phyloP scores from a whole-genome alignment of 2,888 invertebrate genomes.

The Diadegma fenestrale region DNA sequence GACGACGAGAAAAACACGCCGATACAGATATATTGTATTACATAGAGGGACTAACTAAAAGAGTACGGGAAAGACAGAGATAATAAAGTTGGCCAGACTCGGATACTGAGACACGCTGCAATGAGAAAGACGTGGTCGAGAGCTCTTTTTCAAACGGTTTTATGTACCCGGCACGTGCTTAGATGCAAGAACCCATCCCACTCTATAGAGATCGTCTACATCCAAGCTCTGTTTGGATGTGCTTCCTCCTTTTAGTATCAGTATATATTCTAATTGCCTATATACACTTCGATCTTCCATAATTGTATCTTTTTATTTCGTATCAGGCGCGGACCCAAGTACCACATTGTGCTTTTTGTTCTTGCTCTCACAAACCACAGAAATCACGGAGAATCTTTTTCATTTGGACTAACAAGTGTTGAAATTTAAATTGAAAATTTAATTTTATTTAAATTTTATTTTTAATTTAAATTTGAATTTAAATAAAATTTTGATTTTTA shows the following conservation, averaged over 20 bases:
- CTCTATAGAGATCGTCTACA: neutral
- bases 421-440: too few relatives aligned
- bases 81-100: conserved; percentile 25
- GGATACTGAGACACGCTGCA: conserved; percentile 33
- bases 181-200: conserved; percentile 43
- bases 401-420: neutral
- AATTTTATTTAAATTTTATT: too few relatives aligned
- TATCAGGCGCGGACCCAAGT: neutral
- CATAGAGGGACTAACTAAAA: neutral
- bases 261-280: neutral
- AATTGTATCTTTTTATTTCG: neutral
- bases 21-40: conserved; percentile 69
- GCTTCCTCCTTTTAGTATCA: conserved; percentile 3
- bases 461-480: too few relatives aligned
- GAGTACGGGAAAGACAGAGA: conserved; percentile 29
- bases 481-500: too few relatives aligned
- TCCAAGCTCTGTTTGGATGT: neutral
- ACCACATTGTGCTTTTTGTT: neutral
- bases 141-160: conserved; percentile 42
- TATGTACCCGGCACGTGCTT: conserved; percentile 50
- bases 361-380: neutral
- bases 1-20: conserved; percentile 70
- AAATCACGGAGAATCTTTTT: neutral
- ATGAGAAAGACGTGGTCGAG: conserved; percentile 46
- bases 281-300: neutral